These are phyloP conservation scores for Seira sanloemensis DNA, from an alignment of 2,888 invertebrate genomes.

Conservation along the genomic window DNA sequence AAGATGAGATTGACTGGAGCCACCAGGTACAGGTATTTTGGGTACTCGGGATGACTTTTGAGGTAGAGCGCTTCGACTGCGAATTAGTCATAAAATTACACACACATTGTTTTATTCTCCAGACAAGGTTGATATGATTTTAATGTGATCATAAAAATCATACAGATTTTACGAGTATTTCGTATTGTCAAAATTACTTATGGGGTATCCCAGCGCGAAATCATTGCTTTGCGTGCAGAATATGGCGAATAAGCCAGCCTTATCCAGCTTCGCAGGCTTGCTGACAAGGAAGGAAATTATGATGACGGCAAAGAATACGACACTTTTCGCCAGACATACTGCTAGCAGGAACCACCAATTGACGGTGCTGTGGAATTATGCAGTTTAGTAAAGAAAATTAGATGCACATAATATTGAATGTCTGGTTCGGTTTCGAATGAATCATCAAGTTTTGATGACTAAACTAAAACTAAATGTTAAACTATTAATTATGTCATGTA, in stretches of 20 bases:
- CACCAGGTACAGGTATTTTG: constrained; percentile 92
- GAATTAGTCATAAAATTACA: constrained; percentile 73
- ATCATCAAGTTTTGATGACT: neutral
- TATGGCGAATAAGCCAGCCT: constrained; percentile 93
- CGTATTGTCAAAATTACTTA: constrained; percentile 80
- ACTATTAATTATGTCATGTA: too few species aligned
- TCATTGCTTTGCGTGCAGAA: constrained; percentile 98
- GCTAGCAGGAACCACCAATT: constrained; percentile 95
- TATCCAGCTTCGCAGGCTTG: constrained; percentile 86
- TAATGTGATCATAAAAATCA: neutral
- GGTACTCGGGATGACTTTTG: constrained; percentile 91
- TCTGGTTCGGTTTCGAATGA: too few species aligned
- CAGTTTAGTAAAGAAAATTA: neutral
- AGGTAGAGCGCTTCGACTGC: constrained; percentile 90
- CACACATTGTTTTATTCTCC: neutral
- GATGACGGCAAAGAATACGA: constrained; percentile 88
- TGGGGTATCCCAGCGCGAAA: constrained; percentile 96
- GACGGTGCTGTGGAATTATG: constrained; percentile 78
- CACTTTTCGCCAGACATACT: constrained; percentile 88
- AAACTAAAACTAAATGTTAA: too few species aligned
- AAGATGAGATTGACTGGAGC: constrained; percentile 95
- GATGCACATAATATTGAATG: too few species aligned
- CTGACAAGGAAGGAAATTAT: constrained; percentile 85
- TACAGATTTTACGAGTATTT: neutral
- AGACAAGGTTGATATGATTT: neutral